These are phyloP conservation scores for Campaea margaritaria DNA, from an alignment of 2,888 invertebrate species.

Conservation along the genomic window DNA sequence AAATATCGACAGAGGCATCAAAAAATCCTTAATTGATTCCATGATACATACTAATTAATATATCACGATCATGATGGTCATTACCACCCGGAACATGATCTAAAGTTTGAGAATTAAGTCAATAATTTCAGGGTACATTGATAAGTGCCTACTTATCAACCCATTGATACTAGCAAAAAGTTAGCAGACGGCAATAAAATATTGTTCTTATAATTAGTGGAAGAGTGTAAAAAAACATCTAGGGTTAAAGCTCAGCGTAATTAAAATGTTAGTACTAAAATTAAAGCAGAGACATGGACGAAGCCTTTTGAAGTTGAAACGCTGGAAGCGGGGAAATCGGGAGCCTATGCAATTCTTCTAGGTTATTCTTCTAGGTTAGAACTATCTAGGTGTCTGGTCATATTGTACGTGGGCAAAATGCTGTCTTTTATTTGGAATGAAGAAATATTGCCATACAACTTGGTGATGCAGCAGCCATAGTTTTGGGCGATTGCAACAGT, in stretches of 20 bases:
- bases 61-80: constrained; percentile 40
- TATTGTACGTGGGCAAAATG: too few species aligned
- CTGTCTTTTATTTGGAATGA: too few species aligned
- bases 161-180: constrained; percentile 24
- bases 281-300: too few species aligned
- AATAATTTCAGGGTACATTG: constrained; percentile 18
- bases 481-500: too few species aligned
- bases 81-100: constrained; percentile 44
- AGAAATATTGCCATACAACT: too few species aligned
- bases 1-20: constrained; percentile 51
- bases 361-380: too few species aligned
- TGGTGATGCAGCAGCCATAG: too few species aligned
- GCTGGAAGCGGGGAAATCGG: too few species aligned
- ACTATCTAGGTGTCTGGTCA: too few species aligned
- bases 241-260: background rate
- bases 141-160: constrained; percentile 14
- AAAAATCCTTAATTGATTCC: constrained; percentile 64
- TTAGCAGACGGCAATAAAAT: constrained; percentile 4
- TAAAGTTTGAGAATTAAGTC: constrained; percentile 18
- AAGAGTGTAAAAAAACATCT: constrained; percentile 1
- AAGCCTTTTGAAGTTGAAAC: too few species aligned
- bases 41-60: constrained; percentile 56
- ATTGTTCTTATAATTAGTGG: constrained; percentile 6
- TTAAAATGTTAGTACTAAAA: background rate
- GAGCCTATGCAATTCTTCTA: too few species aligned